Conservation (phyloP, 2,797 vertebrate species). For the Micrastur ruficollis region DNA sequence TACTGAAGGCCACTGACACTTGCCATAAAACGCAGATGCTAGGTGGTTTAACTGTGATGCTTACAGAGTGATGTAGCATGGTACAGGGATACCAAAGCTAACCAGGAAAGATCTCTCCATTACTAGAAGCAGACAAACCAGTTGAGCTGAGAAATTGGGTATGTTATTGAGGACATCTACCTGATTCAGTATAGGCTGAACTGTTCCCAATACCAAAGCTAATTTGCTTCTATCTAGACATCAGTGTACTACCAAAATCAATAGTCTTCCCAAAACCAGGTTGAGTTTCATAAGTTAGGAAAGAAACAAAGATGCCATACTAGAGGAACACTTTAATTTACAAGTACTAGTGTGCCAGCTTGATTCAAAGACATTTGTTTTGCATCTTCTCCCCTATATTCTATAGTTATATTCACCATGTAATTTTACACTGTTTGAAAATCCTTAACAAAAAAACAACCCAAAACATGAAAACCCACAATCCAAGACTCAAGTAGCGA, state of each 20-base stretch:
- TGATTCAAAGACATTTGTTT: neutral
- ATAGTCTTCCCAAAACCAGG: neutral
- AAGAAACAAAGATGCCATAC: neutral
- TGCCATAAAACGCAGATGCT: neutral
- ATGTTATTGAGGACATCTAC: neutral
- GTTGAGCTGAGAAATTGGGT: neutral
- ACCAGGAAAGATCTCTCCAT: neutral
- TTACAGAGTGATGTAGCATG: rapidly evolving
- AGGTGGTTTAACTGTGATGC: neutral
- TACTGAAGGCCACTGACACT: neutral
- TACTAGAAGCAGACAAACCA: neutral
- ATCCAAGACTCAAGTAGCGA: neutral
- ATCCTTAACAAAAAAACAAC: neutral
- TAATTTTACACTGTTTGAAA: neutral
- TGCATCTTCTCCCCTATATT: neutral
- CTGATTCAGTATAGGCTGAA: neutral
- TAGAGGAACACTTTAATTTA: neutral
- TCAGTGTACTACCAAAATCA: neutral
- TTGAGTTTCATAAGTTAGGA: neutral
- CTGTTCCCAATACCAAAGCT: neutral
- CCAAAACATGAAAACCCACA: neutral
- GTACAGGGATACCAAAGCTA: neutral
- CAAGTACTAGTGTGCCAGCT: neutral
- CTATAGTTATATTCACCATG: neutral
- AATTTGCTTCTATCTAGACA: neutral